Conservation (phyloP, 2,797 vertebrate genomes). For the Hozukius guyotensis region DNA sequence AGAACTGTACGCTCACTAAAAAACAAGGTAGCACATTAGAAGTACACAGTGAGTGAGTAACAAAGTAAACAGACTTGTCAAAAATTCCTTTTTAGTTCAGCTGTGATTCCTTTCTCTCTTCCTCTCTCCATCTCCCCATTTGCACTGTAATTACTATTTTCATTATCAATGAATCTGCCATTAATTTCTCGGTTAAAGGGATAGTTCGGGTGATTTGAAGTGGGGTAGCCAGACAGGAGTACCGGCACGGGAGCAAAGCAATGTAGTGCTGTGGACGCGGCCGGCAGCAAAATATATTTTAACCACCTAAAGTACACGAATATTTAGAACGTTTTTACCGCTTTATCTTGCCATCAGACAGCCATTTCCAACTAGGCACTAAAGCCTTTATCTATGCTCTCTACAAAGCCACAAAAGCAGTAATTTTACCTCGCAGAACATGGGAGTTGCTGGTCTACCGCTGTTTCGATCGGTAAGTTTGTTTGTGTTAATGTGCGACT, state of each 20-base stretch:
- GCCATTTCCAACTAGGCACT: not conserved
- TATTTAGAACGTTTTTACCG: no score
- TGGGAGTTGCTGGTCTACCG: not conserved
- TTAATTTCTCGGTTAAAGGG: not conserved
- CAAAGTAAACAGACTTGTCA: not conserved
- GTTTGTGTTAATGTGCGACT: not conserved
- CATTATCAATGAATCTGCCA: not conserved
- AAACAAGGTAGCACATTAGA: not conserved
- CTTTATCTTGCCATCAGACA: not conserved
- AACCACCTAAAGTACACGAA: not conserved
- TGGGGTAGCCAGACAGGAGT: not conserved
- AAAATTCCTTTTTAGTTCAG: not conserved
- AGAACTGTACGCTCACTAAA: not conserved
- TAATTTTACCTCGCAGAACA: not conserved
- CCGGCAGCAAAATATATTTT: no score
- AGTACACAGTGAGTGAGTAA: not conserved
- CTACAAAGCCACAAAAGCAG: not conserved
- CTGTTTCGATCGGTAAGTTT: not conserved
- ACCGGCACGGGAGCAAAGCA: no score
- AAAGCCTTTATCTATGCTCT: not conserved
- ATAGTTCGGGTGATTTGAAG: not conserved
- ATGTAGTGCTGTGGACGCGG: no score
- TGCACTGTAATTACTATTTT: not conserved
- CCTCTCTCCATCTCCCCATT: not conserved
- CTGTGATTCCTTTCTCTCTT: not conserved